Conservation (phyloP, 2,797 vertebrate species). For the Notamacropus eugenii region DNA sequence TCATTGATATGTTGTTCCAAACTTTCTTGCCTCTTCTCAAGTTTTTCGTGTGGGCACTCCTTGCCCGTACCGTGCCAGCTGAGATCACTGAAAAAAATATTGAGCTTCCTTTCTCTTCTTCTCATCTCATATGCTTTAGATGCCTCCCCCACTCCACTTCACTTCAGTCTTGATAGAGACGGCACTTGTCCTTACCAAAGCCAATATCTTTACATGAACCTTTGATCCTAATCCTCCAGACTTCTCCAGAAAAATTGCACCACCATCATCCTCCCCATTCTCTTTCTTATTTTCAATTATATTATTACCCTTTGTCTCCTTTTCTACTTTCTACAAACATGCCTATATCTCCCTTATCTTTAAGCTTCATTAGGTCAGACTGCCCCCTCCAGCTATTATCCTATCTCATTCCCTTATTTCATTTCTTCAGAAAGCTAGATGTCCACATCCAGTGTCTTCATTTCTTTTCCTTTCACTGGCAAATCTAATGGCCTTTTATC, state of each 20-base stretch:
- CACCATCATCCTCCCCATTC: neutral
- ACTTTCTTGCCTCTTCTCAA: neutral
- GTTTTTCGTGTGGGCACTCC: neutral
- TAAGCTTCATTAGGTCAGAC: neutral
- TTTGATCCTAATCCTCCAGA: neutral
- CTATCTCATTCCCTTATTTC: neutral
- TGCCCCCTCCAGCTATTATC: neutral
- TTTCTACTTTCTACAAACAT: neutral
- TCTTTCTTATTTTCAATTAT: neutral
- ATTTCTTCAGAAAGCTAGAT: neutral
- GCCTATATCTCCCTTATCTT: neutral
- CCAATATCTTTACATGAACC: neutral
- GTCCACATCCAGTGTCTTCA: neutral
- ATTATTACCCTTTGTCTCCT: neutral
- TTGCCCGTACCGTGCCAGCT: neutral
- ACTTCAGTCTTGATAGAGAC: neutral
- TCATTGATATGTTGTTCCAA: neutral
- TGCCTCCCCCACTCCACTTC: neutral
- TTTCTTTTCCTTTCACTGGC: neutral
- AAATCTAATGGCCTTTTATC: neutral
- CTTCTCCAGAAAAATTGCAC: neutral
- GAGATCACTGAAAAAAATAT: neutral
- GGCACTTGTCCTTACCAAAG: neutral
- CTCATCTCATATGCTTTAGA: neutral
- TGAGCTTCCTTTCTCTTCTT: neutral